Evolutionary conservation across 2,113 vertebrate species (phyloP), one percentile per base, ranked within the genome.

Genomic region (Periophthalmus modestus): DNA sequence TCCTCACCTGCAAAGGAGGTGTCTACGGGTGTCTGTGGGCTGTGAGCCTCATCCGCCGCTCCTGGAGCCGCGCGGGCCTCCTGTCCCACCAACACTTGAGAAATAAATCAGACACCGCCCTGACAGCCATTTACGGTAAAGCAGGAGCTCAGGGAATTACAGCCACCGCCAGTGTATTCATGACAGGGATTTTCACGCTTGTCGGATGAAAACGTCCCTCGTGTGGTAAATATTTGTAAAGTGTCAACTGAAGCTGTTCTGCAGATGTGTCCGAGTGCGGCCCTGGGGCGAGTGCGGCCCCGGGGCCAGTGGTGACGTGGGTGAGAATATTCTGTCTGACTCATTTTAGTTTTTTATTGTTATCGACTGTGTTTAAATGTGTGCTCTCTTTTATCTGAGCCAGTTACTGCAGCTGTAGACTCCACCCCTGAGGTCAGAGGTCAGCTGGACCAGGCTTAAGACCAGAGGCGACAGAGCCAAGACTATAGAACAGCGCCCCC

Each of bases 101-200:
- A 92, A 88, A 89, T 88, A 92, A 91, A 94, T 91, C 82, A 87
- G 83, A 89, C 88, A 66, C 77, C 77, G 81, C 78, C 90, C 84
- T 91, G 88, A 92, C 91, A 88, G 87, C 73, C 66, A 62, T 83
- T 88, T 86, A 82, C 78, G 69, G 85, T 86, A 82, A 87, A 79
- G 81, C 79, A 80, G 84, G 84, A 77, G 87, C 79, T 88, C 68
- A 70, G 83, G 87, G 88, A 91, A 91, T 90, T 85, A 81, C 78
- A 87, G 84, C 81, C 82, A 83, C 88, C 81, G 73, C 39, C 86
- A 79, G 68, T 81, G 69, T 73, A 83, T 87, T 88, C 81, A 77
- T 91, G 84, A 89, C 88, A 80, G 89, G 85, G 88, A 85, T 91
- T 87, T 92, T 89, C 77, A 81, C 66, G 71, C 73, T 68, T 83